phyloP scores from a whole-genome alignment of 1,140 invertebrate genomes.

The Camponotus floridanus region DNA sequence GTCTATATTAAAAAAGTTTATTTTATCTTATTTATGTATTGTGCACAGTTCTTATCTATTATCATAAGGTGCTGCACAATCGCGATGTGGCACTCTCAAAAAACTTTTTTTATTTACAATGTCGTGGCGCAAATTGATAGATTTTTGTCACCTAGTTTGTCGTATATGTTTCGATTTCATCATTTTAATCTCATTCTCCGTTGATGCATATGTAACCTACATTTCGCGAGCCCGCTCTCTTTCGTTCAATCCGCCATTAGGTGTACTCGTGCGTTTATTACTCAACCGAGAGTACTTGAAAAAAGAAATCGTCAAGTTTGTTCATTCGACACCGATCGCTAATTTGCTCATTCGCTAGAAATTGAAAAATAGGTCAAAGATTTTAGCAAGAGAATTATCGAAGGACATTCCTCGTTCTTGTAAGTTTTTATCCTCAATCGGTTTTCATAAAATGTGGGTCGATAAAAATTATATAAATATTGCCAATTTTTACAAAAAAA shows the following conservation, averaged over 20 bases:
- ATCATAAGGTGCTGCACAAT: too few relatives aligned
- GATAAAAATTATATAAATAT: background rate
- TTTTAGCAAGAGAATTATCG: background rate
- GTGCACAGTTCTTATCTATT: too few relatives aligned
- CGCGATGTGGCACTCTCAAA: too few relatives aligned
- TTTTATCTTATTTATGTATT: too few relatives aligned
- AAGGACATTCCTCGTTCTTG: background rate
- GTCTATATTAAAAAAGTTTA: too few relatives aligned
- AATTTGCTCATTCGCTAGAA: background rate
- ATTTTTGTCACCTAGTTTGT: too few relatives aligned
- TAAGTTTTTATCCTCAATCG: background rate
- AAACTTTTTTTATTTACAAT: background rate
- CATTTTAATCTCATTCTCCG: slow-evolving; percentile 34
- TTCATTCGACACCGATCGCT: background rate
- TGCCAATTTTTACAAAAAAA: background rate
- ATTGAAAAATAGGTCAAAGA: background rate
- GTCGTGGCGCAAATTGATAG: background rate
- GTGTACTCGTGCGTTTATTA: slow-evolving; percentile 3
- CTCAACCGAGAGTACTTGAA: background rate
- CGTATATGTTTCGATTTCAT: background rate
- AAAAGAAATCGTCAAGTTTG: background rate
- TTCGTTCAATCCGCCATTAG: background rate
- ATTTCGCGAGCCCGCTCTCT: slow-evolving; percentile 29
- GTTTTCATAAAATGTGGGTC: background rate
- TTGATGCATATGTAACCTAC: slow-evolving; percentile 39